Evolutionary conservation across 2,888 invertebrate genomes (phyloP).

Genomic region (Rambutsinella grinnellia): DNA sequence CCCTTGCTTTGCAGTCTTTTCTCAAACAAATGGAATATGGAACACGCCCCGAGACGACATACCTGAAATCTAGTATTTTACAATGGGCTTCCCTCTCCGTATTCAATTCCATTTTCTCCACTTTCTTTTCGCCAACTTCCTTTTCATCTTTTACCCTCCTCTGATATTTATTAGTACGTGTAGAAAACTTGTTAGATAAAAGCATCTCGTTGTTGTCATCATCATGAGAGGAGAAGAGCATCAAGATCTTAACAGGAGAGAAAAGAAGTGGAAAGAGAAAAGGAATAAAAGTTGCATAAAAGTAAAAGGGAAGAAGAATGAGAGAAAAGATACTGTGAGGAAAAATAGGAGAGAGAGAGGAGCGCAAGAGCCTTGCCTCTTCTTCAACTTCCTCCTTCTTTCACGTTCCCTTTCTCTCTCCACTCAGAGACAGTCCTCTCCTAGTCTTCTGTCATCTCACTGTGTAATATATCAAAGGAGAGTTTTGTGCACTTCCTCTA

Average conservation of each 20-base stretch:
- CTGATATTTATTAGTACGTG: constrained; percentile 49
- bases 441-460: constrained; percentile 17
- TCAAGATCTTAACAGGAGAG: constrained; percentile 14
- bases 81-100: constrained; percentile 11
- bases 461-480: constrained; percentile 43
- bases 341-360: constrained; percentile 23
- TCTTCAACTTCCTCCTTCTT: constrained; percentile 25
- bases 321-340: constrained; percentile 45
- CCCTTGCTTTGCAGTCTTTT: neutral
- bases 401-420: constrained; percentile 35
- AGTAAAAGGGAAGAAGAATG: constrained; percentile 15
- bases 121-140: constrained; percentile 13
- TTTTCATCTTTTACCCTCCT: constrained; percentile 21
- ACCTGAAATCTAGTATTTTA: constrained; percentile 24
- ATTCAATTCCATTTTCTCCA: constrained; percentile 49
- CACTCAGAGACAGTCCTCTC: no score
- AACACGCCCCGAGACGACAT: neutral
- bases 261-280: constrained; percentile 25
- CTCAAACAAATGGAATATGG: constrained; percentile 27
- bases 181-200: constrained; percentile 52
- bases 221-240: no score
- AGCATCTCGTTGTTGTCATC: constrained; percentile 28
- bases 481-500: constrained; percentile 43
- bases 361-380: constrained; percentile 40
- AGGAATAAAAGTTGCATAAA: constrained; percentile 49